Conservation (phyloP, 1,140 invertebrate genomes). For the Panagrolaimus sp. region DNA sequence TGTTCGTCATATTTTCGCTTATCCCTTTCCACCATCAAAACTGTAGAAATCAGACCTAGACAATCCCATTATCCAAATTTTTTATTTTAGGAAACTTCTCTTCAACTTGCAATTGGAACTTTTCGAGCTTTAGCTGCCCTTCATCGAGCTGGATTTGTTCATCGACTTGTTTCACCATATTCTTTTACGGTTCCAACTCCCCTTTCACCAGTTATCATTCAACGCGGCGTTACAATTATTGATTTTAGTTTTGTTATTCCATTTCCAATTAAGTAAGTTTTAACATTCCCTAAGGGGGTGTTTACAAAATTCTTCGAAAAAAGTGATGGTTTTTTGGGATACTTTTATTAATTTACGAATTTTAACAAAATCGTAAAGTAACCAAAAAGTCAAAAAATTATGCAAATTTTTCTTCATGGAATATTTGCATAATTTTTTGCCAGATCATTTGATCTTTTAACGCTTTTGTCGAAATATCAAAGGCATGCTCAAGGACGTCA, state of each 20-base stretch:
- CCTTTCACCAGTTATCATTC: conserved; percentile 23
- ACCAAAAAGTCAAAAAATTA: no score
- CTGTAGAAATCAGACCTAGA: no score
- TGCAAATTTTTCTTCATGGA: no score
- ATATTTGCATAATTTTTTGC: no score
- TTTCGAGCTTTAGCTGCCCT: conserved; percentile 32
- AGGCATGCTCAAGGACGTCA: no score
- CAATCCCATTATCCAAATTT: no score
- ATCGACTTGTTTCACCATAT: conserved; percentile 36
- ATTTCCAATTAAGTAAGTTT: conserved; percentile 31
- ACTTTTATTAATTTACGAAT: no score
- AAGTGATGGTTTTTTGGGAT: no score
- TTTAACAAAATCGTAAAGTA: no score
- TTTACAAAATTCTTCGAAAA: no score
- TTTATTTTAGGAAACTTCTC: conserved; percentile 26
- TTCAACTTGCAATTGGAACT: conserved; percentile 34
- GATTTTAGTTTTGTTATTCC: conserved; percentile 37
- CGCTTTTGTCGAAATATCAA: no score
- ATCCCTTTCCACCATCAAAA: conserved; percentile 26
- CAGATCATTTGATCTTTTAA: no score
- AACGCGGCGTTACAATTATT: conserved; percentile 26
- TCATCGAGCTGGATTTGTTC: conserved; percentile 33
- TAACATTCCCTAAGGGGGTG: neutral
- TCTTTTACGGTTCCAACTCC: conserved; percentile 29
- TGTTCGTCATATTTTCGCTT: conserved; percentile 19